Conservation (phyloP, 2,888 invertebrate species). For the Pristionchus japonicus region DNA sequence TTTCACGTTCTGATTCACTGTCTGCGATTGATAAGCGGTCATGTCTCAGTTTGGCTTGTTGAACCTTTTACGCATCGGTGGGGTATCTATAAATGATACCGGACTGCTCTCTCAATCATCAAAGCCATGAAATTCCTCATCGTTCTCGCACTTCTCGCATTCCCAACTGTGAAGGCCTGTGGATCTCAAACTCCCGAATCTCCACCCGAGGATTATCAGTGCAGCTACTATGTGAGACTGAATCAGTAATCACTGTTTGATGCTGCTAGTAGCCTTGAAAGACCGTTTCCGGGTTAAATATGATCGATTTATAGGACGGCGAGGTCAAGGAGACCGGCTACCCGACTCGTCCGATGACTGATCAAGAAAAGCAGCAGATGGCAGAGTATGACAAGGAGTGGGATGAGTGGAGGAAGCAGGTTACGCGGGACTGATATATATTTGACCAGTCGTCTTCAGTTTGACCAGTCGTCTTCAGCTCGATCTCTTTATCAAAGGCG, state of each 20-base stretch:
- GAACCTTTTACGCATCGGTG: neutral
- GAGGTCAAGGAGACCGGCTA: neutral
- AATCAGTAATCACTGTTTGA: too few relatives aligned
- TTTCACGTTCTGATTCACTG: neutral
- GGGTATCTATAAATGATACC: neutral
- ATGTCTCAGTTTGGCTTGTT: neutral
- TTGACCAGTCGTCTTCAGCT: neutral
- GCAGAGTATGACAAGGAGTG: neutral
- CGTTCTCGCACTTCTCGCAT: neutral
- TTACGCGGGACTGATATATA: neutral
- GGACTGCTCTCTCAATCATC: neutral
- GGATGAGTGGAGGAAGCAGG: neutral
- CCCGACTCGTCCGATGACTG: neutral
- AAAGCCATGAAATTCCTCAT: neutral
- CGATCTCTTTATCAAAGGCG: neutral
- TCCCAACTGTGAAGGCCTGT: neutral
- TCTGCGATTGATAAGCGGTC: neutral
- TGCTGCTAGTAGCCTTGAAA: too few relatives aligned
- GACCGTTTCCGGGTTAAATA: too few relatives aligned
- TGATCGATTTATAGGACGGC: neutral
- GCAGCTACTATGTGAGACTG: neutral
- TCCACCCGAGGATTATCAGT: neutral
- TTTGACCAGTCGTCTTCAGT: too few relatives aligned
- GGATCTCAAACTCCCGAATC: neutral
- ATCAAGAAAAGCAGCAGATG: neutral